Base-by-base conservation (phyloP, 2,797 vertebrate genomes). In the Sebastes diaconus region DNA sequence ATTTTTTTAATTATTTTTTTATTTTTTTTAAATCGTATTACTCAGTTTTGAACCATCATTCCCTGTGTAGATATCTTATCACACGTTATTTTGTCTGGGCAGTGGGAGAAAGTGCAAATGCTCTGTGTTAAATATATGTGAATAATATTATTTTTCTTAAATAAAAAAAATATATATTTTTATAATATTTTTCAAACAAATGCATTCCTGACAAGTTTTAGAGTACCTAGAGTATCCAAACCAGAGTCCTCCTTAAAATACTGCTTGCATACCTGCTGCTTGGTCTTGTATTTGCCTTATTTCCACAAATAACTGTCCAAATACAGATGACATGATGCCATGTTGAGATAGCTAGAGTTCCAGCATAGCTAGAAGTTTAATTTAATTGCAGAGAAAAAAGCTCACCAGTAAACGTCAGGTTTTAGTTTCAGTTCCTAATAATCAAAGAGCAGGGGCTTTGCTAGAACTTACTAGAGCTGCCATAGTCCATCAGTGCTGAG, bases 401-500 rank as follows among this genome's bases (percentile, higher is more conserved):
- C 14, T 27, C 52, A 55, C 3, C n/a, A 66, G 46, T 29, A 59
- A 84, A 39, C 12, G 2, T 68, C 36, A 77, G n/a, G 18, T 83
- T 70, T 88, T 59, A 29, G 46, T 69, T 81, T 78, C 50, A 64
- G 6, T n/a, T 18, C 8, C 32, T 73, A 74, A n/a, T 27, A 70
- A 82, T 66, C 16, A 67, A 75, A 81, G 24, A 22, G 22, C n/a
- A 68, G 70, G 1, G 9, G 18, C 29, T 42, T 57, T n/a, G 64
- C 69, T 70, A 3, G 24, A 54, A 32, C 25, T 73, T 69, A 25
- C 46, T 68, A 4, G 8, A 74, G 64, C 72, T 84, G 74, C 60
- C 68, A 59, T 74, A 83, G 66, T 67, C 30, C 67, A 80, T 85
- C 29, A 68, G 11, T 25, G 42, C 20, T 82, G 50, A 81, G 67